Base-by-base conservation (phyloP, 2,113 vertebrate species). In the Dinomys branickii region DNA sequence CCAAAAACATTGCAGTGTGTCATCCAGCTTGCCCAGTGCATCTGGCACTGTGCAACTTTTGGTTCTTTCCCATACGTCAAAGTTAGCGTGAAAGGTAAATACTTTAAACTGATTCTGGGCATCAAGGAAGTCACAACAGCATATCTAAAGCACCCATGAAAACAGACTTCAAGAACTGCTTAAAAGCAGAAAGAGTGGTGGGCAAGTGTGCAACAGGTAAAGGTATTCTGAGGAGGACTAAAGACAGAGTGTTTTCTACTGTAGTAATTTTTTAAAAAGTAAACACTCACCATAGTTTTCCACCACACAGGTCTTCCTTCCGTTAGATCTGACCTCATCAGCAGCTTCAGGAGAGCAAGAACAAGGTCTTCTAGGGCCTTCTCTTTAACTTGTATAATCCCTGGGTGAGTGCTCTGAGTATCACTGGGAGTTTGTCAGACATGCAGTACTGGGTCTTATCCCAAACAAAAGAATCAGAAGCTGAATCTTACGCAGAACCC, bases 371-470 rank as follows among this genome's bases (percentile, higher is more conserved):
- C 47, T 22, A 78, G 83, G 26, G 20, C 24, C 54, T 86, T 86
- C 52, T 19, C 19, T 58, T 24, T 41, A 16, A n/a, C 47, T 22
- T 59, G 19, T 20, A 16, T 80, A 38, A 80, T 22, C 35, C 1
- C 0, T 22, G 13, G 26, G 35, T 19, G 3, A 85, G 58, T 2
- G 33, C 20, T 1, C 65, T 58, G 10, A 83, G 33, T 12, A 69
- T 19, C 54, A 50, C 56, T 56, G 1, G 28, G 26, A 71, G 41
- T 24, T 50, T 88, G 24, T 92, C 52, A 63, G 52, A 92, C 50
- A 71, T 71, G 30, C 54, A 65, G 61, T 63, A 71, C 28, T 52
- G 35, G 38, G 38, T 35, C 65, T 33, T 41, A 28, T 47, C 71
- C 52, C 33, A 67, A 90, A 33, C 17, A 89, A n/a, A 7, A 12